phyloP scores from a whole-genome alignment of 2,797 vertebrate genomes.

The Enteromius viviparus region DNA sequence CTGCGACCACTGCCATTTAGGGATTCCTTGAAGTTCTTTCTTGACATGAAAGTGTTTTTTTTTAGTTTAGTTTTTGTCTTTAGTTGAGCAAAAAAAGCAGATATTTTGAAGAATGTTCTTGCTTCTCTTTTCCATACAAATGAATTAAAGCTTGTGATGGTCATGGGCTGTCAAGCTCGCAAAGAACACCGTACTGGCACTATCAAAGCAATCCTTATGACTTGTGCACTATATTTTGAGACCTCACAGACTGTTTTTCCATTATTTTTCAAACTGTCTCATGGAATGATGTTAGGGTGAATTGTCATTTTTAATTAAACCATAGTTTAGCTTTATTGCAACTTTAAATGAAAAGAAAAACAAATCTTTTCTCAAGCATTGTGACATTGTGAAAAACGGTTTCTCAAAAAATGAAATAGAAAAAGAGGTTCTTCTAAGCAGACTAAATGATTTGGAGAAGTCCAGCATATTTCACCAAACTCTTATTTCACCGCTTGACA shows the following conservation, averaged over 20 bases:
- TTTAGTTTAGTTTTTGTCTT: neutral
- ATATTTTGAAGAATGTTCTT: neutral
- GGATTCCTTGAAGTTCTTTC: neutral
- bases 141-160: neutral
- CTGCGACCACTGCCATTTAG: neutral
- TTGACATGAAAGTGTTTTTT: too few species aligned
- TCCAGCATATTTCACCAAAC: neutral
- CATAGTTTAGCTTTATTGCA: neutral
- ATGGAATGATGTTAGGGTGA: neutral
- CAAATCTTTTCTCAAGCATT: neutral
- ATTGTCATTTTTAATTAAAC: neutral
- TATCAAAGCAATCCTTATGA: neutral
- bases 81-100: neutral
- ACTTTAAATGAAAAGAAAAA: neutral
- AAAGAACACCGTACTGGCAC: neutral
- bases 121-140: conserved; percentile 14
- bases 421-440: neutral
- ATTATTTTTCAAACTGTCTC: neutral
- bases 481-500: neutral
- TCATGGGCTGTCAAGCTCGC: neutral
- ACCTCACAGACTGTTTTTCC: neutral
- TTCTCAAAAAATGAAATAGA: neutral
- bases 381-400: neutral
- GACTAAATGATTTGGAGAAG: neutral
- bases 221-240: neutral